A percentile compares a stretch with the other conserved stretches of the same genome.
phyloP scores from a whole-genome alignment of 2,888 invertebrate genomes.

The Pasiphila rectangulata region DNA sequence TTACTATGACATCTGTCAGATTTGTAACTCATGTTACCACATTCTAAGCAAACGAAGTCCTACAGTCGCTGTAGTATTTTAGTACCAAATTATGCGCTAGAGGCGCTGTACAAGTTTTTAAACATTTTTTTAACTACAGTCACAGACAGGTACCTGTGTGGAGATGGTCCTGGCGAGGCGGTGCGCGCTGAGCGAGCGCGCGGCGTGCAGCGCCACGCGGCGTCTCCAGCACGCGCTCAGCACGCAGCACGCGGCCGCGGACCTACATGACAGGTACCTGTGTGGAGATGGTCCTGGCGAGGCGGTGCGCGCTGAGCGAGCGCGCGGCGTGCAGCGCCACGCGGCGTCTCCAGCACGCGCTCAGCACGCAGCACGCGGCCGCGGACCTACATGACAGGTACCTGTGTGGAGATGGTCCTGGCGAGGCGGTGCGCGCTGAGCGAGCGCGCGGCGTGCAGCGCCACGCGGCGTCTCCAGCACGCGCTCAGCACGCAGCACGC shows the following conservation, averaged over 20 bases:
- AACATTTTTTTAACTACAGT: too few relatives aligned
- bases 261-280: background rate
- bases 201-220: slow-evolving; percentile 3
- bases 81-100: too few relatives aligned
- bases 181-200: background rate
- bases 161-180: background rate
- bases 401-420: background rate
- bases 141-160: background rate
- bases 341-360: background rate
- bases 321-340: background rate
- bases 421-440: background rate
- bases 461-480: background rate
- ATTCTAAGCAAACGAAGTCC: too few relatives aligned
- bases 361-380: background rate
- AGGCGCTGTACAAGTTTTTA: too few relatives aligned
- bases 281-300: background rate
- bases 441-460: background rate
- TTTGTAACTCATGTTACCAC: too few relatives aligned
- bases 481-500: background rate
- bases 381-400: background rate
- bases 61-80: too few relatives aligned
- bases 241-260: background rate
- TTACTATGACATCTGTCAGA: too few relatives aligned
- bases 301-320: background rate
- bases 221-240: slow-evolving; percentile 1